These are phyloP conservation scores for Orcinus orca DNA, from an alignment of 2,113 vertebrate species.

Conservation along the genomic window DNA sequence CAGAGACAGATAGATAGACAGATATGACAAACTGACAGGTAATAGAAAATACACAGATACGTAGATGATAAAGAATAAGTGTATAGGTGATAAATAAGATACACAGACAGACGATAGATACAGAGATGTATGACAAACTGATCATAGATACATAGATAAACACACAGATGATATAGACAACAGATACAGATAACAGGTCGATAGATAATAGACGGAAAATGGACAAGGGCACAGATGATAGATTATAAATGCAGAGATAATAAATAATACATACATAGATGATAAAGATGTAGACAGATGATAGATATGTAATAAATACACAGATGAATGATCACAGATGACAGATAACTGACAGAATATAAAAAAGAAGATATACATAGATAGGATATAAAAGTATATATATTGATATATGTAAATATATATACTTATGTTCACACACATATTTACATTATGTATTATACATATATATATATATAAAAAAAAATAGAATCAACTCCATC, in stretches of 20 bases:
- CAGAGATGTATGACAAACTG: rapidly evolving
- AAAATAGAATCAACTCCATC: too few species aligned
- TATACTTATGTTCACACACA: too few species aligned
- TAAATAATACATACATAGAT: too few species aligned
- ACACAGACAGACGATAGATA: background rate
- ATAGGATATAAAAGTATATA: background rate
- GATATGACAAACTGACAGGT: background rate
- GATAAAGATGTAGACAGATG: background rate
- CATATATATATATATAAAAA: too few species aligned
- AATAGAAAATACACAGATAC: background rate
- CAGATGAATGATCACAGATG: background rate
- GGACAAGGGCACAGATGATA: background rate
- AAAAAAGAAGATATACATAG: background rate
- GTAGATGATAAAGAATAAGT: background rate
- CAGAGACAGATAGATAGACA: background rate
- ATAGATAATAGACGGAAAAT: background rate
- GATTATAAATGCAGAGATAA: too few species aligned
- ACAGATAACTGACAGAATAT: background rate
- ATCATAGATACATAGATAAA: background rate
- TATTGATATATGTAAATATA: background rate
- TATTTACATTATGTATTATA: too few species aligned
- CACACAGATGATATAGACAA: background rate
- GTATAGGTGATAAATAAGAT: background rate
- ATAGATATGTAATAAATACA: background rate
- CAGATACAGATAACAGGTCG: rapidly evolving